Conservation (phyloP, 2,113 vertebrate genomes). For the Tetraodon nigroviridis region DNA sequence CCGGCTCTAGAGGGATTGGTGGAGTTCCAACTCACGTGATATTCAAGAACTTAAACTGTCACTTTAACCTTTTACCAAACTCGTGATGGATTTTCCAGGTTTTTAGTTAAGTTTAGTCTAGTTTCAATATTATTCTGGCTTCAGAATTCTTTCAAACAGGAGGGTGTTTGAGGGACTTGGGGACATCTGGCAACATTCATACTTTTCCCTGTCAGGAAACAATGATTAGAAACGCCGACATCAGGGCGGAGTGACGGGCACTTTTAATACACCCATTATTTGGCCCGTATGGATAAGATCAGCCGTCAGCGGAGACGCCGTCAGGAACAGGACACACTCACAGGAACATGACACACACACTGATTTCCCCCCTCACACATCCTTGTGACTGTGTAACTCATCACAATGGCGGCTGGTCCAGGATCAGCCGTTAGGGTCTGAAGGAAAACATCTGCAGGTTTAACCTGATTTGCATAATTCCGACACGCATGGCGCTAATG, state of each 20-base stretch:
- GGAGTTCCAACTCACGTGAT: no score
- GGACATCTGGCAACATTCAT: slow-evolving; percentile 6
- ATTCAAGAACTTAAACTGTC: no score
- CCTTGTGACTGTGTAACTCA: slow-evolving; percentile 11
- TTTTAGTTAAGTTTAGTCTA: no score
- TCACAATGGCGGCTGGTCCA: slow-evolving; percentile 11
- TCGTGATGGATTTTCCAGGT: no score
- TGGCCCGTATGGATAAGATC: not conserved
- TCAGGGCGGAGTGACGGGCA: slow-evolving; percentile 8
- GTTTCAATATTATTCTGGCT: no score
- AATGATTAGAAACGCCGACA: not conserved
- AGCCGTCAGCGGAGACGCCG: not conserved
- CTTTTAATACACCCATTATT: not conserved
- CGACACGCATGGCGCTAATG: slow-evolving; percentile 24
- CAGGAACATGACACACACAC: not conserved
- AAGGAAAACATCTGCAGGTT: slow-evolving; percentile 39
- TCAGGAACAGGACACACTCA: not conserved
- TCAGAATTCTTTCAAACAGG: no score
- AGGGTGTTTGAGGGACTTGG: no score
- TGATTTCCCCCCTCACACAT: not conserved
- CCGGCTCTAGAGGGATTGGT: no score
- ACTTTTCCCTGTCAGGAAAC: no score
- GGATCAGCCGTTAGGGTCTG: slow-evolving; percentile 21
- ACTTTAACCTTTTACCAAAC: no score
- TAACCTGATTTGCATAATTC: slow-evolving; percentile 37